Base-by-base conservation (phyloP, 1,140 invertebrate genomes). In the Drosophila tsacasi region DNA sequence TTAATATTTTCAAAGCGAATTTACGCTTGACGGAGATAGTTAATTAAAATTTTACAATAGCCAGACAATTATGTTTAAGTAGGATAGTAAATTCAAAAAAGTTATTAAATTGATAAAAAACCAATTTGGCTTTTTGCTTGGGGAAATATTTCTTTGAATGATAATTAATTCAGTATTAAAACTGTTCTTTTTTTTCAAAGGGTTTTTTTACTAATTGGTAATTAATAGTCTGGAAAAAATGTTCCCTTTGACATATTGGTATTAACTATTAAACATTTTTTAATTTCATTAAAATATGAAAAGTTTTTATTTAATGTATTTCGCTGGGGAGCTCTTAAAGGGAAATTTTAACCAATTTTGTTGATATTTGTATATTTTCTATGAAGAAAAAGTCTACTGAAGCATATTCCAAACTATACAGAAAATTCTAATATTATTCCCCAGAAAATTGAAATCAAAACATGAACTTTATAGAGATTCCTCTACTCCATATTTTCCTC, bases 21-120 rank as follows among this genome's bases (percentile, higher is more conserved):
- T 57, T 25, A 57, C 54, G 17, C 54, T 3, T 57, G 35, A 39
- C 21, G 5, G 54, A 39, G 54, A 32, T 39, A 17, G 27, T 15
- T 19, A 50, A 59, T 75, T 37, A 44, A 59, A 35, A 32, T 25
- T 25, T 27, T 17, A 2, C 44, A 42, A 32, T 42, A 39, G 23
- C 13, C 10, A 21, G 15, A 21, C 55, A 65, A 65, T 65, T 64
- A 61, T n/a, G 21, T n/a, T 32, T 62, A 12, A 62, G 21, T 19
- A 13, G 15, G 19, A 23, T 21, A 61, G 21, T 54, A 32, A 35
- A 61, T 54, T 54, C 10, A n/a, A 61, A 54, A 35, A 35, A 13
- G 13, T 23, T 35, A 55, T n/a, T 54, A 39, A 39, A 54, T 32
- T 55, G 21, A 54, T 30, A 54, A 23, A 62, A 50, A 55, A 37